A percentile compares a stretch with the other conserved stretches of the same genome.
phyloP scores from a whole-genome alignment of 2,888 invertebrate genomes.

The Sphaerophoria taeniata region DNA sequence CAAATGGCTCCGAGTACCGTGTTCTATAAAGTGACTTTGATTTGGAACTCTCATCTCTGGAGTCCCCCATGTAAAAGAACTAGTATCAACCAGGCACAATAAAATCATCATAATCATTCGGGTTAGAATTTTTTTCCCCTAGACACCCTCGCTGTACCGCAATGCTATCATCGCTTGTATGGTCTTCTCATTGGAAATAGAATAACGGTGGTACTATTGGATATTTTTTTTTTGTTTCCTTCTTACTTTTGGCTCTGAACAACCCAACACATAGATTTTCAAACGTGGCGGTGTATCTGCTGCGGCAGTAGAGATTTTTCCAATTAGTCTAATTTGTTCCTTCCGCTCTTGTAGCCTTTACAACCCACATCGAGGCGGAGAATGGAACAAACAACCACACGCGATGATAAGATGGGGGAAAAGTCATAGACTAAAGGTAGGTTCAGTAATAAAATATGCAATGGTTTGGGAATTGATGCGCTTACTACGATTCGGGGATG shows the following conservation, averaged over 20 bases:
- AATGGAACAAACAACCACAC: not conserved
- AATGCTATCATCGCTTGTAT: not conserved
- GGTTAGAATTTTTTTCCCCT: constrained; percentile 59
- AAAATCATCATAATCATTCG: constrained; percentile 73
- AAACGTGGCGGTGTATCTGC: constrained; percentile 40
- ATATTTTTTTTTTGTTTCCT: constrained; percentile 3
- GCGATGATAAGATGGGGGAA: not conserved
- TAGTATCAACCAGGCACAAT: constrained; percentile 52
- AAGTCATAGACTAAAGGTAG: not conserved
- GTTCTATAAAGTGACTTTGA: constrained; percentile 64
- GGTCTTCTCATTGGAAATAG: not conserved
- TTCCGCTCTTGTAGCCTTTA: constrained; percentile 71
- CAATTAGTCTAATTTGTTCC: constrained; percentile 76
- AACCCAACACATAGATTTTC: constrained; percentile 10
- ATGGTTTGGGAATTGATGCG: not conserved
- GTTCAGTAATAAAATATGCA: not conserved
- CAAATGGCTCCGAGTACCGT: constrained; percentile 4
- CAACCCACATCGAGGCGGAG: constrained; percentile 11
- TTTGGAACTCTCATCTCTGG: constrained; percentile 69
- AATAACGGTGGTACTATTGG: constrained; percentile 6
- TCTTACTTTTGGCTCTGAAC: constrained; percentile 20
- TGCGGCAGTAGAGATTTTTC: constrained; percentile 73
- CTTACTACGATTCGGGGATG: too few species aligned
- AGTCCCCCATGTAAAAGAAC: constrained; percentile 9
- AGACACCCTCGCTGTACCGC: not conserved